Percentiles rank a stretch among this genome's conserved stretches.
phyloP scores from a whole-genome alignment of 2,113 vertebrate genomes.

The Mesitornis unicolor region DNA sequence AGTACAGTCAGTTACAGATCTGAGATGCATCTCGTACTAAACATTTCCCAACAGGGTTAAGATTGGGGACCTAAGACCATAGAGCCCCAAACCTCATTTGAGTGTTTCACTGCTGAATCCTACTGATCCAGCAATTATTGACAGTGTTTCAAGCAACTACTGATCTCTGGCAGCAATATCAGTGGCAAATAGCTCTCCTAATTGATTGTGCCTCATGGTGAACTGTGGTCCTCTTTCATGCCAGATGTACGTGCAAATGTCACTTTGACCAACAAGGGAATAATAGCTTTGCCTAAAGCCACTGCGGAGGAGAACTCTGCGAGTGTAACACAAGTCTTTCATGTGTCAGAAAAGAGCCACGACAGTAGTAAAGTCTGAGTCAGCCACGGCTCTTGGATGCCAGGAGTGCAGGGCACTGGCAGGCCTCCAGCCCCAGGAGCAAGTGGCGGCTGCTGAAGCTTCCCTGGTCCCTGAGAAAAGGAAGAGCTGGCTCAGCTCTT shows the following conservation, averaged over 20 bases:
- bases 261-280: neutral
- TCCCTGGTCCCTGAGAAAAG: neutral
- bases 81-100: neutral
- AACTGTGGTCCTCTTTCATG: neutral
- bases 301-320: neutral
- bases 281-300: neutral
- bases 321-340: fast-evolving
- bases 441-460: neutral
- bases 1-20: neutral
- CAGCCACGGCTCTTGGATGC: neutral
- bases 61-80: neutral
- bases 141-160: neutral
- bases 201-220: neutral
- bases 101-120: neutral
- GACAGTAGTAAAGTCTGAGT: neutral
- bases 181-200: neutral
- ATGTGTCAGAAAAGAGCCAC: neutral
- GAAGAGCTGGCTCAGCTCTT: neutral
- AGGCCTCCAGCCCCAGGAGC: neutral
- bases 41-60: neutral
- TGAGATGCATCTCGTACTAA: neutral
- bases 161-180: neutral
- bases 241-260: neutral
- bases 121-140: neutral
- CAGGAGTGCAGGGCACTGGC: neutral